Conservation (phyloP, 2,888 invertebrate species). For the Acutogordius australiensis region DNA sequence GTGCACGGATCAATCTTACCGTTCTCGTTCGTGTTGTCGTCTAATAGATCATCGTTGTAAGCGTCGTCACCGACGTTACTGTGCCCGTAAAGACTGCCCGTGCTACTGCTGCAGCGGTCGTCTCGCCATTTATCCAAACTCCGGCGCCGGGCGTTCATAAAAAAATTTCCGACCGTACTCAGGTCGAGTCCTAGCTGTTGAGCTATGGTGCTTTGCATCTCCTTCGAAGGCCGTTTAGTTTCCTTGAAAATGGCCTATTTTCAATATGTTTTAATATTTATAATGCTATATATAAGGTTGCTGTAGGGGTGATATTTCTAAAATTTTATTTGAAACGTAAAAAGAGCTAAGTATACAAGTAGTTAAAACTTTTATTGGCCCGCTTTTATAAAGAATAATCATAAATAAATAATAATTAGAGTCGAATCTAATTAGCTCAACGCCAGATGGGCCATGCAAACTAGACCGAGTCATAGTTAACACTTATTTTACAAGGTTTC, state of each 20-base stretch:
- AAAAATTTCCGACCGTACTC: slow-evolving; percentile 93
- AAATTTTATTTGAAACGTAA: no score
- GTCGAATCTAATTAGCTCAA: no score
- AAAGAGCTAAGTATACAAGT: no score
- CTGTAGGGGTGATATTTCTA: no score
- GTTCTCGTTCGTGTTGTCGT: not conserved
- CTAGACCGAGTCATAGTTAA: no score
- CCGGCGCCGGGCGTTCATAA: slow-evolving; percentile 95
- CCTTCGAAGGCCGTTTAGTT: slow-evolving; percentile 92
- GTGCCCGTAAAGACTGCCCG: not conserved
- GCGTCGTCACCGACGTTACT: not conserved
- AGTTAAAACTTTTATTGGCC: no score
- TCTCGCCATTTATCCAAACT: slow-evolving; percentile 75
- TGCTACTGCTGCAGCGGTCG: slow-evolving; percentile 26
- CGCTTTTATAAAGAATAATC: no score
- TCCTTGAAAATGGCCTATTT: slow-evolving; percentile 99
- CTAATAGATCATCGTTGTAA: not conserved
- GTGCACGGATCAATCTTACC: not conserved
- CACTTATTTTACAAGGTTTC: no score
- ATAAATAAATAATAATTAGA: no score
- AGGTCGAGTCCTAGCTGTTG: slow-evolving; percentile 80
- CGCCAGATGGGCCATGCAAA: no score
- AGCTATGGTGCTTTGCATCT: slow-evolving; percentile 97
- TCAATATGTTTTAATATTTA: no score
- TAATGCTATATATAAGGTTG: no score